Evolutionary conservation across 2,888 invertebrate species (phyloP).

Genomic region (Brachylomia viminalis): DNA sequence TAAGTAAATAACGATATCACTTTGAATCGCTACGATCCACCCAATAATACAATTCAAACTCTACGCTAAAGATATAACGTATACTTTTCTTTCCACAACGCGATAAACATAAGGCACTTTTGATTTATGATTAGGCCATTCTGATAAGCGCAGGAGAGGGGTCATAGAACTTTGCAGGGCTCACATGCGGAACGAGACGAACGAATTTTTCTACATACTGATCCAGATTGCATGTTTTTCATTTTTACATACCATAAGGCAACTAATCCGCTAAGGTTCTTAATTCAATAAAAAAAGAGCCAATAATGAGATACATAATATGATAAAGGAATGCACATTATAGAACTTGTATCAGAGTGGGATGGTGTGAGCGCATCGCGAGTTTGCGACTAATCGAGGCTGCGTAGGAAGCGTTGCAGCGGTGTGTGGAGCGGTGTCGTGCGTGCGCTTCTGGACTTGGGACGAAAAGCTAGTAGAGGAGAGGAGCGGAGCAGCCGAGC

Average conservation of each 20-base stretch:
- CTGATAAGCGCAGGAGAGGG: constrained; percentile 87
- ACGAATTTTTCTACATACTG: constrained; percentile 50
- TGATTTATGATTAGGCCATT: constrained; percentile 67
- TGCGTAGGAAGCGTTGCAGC: constrained; percentile 71
- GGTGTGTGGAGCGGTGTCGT: constrained; percentile 35
- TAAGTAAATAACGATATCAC: constrained; percentile 78
- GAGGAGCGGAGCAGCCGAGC: constrained; percentile 63
- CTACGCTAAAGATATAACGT: constrained; percentile 59
- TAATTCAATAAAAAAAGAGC: not conserved
- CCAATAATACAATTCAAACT: constrained; percentile 52
- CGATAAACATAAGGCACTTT: constrained; percentile 73
- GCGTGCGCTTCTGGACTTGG: constrained; percentile 69
- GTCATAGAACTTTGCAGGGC: constrained; percentile 87
- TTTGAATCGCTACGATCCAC: constrained; percentile 69
- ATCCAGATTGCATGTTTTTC: constrained; percentile 47
- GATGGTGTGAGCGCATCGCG: constrained; percentile 71
- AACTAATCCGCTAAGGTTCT: not conserved
- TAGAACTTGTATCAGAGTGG: constrained; percentile 27
- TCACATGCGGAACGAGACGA: constrained; percentile 70
- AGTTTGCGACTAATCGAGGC: constrained; percentile 37
- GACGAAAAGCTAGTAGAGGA: constrained; percentile 72
- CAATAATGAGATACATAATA: not conserved
- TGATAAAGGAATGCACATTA: constrained; percentile 20
- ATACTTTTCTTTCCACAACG: constrained; percentile 52
- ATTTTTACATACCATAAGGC: constrained; percentile 49